Evolutionary conservation across 2,113 vertebrate species (phyloP), one percentile per base, ranked within the genome.

Genomic region (Fregetta grallaria): DNA sequence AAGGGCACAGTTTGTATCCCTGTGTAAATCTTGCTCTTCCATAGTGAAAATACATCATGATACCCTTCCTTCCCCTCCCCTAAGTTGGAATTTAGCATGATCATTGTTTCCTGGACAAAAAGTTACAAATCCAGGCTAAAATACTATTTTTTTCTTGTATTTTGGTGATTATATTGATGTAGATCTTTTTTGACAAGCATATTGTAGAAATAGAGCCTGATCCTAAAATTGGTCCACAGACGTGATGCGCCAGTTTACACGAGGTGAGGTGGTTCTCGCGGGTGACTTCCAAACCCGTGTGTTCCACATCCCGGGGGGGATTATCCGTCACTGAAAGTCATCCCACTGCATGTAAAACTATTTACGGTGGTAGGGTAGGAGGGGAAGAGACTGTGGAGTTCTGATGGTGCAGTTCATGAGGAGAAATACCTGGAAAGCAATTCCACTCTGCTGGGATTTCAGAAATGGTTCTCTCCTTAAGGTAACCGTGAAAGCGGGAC

Each of bases 221-320:
- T 53, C 15, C 13, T 59, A n/a, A 66, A 71, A 32, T 6, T 12
- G 18, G 8, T 38, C 15, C 15, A 13, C 16, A 84, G 15, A 8
- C 55, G 32, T 17, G 10, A 17, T 13, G 22, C 17, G 10, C 2
- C 15, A 62, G 1, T 32, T 74, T 4, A 32, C 29, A 19, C 0
- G 4, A 6, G 58, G 52, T 42, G 34, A 81, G 15, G n/a, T 25
- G 10, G 19, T 73, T 70, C 36, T 58, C 70, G 27, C 8, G n/a
- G 63, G 55, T 62, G 22, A 14, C 52, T 84, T 49, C 6, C 23
- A 23, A 42, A 42, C 7, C 7, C 1, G 0, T 0, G 3, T 7
- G 26, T 44, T 68, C 34, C 10, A 7, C 1, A 1, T 18, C 13
- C n/a, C 63, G 42, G 13, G 29, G 76, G 67, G 49, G 32, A 26